phyloP scores from a whole-genome alignment of 2,797 vertebrate genomes.

The Sardinella longiceps region DNA sequence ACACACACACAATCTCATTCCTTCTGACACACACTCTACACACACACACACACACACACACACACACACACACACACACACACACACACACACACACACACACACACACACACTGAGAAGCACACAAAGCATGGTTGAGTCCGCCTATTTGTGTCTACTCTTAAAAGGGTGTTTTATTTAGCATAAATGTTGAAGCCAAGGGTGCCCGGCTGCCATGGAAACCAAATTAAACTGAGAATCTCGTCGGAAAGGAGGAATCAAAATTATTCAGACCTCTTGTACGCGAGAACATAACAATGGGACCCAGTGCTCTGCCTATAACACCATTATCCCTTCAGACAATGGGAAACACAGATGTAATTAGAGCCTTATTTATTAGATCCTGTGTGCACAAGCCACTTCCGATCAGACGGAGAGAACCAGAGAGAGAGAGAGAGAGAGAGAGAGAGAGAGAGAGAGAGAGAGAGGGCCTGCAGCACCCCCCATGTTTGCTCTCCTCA shows the following conservation, averaged over 20 bases:
- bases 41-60: constrained; percentile 61
- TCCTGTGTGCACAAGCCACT: neutral
- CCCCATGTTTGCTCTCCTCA: neutral
- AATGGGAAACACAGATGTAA: constrained; percentile 53
- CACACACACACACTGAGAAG: constrained; percentile 49
- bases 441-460: too few species aligned
- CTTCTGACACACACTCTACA: constrained; percentile 42
- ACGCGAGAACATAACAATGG: constrained; percentile 75
- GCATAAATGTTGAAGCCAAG: constrained; percentile 86
- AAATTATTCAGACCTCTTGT: constrained; percentile 81
- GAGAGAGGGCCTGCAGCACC: neutral
- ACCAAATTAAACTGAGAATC: constrained; percentile 85
- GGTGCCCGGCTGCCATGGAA: constrained; percentile 83
- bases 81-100: constrained; percentile 64
- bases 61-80: constrained; percentile 24
- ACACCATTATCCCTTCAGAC: constrained; percentile 62
- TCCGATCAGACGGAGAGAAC: neutral
- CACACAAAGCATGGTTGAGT: constrained; percentile 62
- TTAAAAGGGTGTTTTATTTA: constrained; percentile 85
- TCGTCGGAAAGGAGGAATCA: constrained; percentile 82
- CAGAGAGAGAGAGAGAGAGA: too few species aligned
- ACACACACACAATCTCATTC: constrained; percentile 2
- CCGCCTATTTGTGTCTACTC: constrained; percentile 83
- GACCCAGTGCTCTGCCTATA: constrained; percentile 60
- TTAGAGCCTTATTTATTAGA: constrained; percentile 58